Evolutionary conservation across 2,797 vertebrate species (phyloP).

Genomic region (Falco biarmicus): DNA sequence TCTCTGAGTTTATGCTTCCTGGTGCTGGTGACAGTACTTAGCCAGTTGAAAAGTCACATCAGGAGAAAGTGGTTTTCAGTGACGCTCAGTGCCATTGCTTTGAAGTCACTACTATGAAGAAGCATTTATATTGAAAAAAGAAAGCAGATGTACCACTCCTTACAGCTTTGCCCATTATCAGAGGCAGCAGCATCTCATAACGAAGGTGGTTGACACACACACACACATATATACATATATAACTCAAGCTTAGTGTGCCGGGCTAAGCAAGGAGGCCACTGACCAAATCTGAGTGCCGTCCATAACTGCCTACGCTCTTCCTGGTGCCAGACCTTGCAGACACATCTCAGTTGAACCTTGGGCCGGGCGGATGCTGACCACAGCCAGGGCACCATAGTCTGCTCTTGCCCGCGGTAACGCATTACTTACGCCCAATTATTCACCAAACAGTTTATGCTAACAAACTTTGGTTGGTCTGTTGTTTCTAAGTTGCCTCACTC

Average conservation of each 20-base stretch:
- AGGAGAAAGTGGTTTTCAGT: not conserved
- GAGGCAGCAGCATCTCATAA: not conserved
- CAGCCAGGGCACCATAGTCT: not conserved
- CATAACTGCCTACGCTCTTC: not conserved
- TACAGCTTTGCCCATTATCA: not conserved
- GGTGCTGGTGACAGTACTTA: not conserved
- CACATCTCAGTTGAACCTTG: not conserved
- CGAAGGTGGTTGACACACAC: not conserved
- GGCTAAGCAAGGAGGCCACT: not conserved
- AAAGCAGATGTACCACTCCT: not conserved
- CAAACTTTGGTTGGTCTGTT: not conserved
- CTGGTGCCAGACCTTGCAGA: not conserved
- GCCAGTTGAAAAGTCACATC: not conserved
- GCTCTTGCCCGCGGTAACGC: not conserved
- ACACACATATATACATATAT: too few relatives aligned
- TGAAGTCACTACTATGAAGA: not conserved
- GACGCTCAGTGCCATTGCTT: not conserved
- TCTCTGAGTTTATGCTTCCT: not conserved
- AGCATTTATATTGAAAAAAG: not conserved
- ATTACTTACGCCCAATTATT: not conserved
- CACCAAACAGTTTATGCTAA: not conserved
- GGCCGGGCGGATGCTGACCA: not conserved
- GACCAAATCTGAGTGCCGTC: fast-evolving
- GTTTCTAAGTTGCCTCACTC: not conserved
- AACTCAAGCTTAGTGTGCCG: fast-evolving